Percentiles rank a stretch among this genome's conserved stretches.
phyloP scores from a whole-genome alignment of 2,888 invertebrate genomes.

The Dynastes tityus region DNA sequence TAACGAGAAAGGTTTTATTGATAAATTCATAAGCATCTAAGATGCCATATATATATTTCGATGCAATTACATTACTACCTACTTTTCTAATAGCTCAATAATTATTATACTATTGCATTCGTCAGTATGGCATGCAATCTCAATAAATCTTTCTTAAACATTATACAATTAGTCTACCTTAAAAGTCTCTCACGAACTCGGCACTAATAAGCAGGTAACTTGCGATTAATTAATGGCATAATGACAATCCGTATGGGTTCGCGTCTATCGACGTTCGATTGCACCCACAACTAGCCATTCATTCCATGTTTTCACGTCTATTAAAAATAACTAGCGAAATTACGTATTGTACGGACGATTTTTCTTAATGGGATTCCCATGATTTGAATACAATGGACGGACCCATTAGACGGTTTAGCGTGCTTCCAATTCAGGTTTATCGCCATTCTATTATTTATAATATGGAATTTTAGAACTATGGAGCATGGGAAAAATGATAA shows the following conservation, averaged over 20 bases:
- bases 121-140: constrained; percentile 16
- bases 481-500: no score
- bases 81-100: constrained; percentile 11
- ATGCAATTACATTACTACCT: constrained; percentile 2
- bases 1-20: no score
- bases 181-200: constrained; percentile 41
- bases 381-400: no score
- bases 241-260: constrained; percentile 15
- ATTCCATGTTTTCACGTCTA: constrained; percentile 18
- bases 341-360: constrained; percentile 5
- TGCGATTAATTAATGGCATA: constrained; percentile 35
- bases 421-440: no score
- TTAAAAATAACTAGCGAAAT: constrained; percentile 30
- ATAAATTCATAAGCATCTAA: no score
- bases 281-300: constrained; percentile 26
- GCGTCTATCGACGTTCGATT: constrained; percentile 2
- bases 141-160: constrained; percentile 18
- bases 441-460: no score
- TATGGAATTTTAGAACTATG: no score
- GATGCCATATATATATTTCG: no score
- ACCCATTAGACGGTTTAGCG: no score
- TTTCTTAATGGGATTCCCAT: neutral
- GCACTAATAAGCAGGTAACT: constrained; percentile 31
- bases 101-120: constrained; percentile 6
- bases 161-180: constrained; percentile 30